Base-by-base conservation (phyloP, 2,888 invertebrate species). In the Leptopterna dolabrata region DNA sequence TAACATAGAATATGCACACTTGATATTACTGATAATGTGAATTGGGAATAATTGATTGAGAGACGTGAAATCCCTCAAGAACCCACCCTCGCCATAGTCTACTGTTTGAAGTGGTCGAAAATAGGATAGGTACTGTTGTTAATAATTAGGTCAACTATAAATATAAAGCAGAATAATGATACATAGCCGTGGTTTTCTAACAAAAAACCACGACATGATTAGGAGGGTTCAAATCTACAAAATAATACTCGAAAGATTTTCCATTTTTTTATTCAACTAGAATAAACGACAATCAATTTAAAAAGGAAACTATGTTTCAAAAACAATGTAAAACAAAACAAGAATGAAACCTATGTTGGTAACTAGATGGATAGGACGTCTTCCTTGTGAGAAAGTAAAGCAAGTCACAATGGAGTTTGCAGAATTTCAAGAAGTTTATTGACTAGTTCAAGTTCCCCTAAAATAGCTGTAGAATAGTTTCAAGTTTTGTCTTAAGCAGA, bases 221-320 rank as follows among this genome's bases (percentile, higher is more conserved):
- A 19, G 24, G 0, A 36, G 2, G 41, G 73, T 14, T 41, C 7
- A 11, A 63, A 63, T 19, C 63, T 63, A 63, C 63, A n/a, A 63
- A 55, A 63, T 63, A 63, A 63, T 30, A 30, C 16, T 36, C 36
- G 9, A 71, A 16, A 41, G 27, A 0, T 41, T 78, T n/a, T 78
- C 24, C 24, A 55, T 45, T 45, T 78, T 76, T 78, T 78, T 78
- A 78, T 78, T 78, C 16, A 78, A 78, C 78, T 45, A 78, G 41
- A 45, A 19, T 78, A 27, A 78, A 78, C 78, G 6, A 24, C 45
- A 45, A 78, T 78, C 41, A 78, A 45, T 78, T 45, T 45, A 43
- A 78, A 78, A 78, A 78, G 27, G 45, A 45, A 41, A 78, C 36
- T 43, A 78, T 19, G 78, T 78, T 78, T 27, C 27, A 45, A 41